A percentile compares a stretch with the other conserved stretches of the same genome.
phyloP scores from a whole-genome alignment of 2,797 vertebrate species.

The Staurois parvus region DNA sequence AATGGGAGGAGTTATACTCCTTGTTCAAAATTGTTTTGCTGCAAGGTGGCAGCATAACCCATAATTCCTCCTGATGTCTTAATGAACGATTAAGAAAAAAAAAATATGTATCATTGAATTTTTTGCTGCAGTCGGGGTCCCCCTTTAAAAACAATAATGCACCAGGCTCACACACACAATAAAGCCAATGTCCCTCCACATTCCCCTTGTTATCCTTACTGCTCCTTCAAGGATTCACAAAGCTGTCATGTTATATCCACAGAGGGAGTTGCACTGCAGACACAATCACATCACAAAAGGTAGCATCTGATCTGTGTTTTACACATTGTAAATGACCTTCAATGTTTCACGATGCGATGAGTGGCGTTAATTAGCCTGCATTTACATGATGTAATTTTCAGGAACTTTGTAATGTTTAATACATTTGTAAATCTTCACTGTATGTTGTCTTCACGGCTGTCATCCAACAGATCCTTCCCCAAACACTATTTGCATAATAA shows the following conservation, averaged over 20 bases:
- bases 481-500: background rate
- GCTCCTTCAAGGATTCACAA: background rate
- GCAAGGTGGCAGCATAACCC: no score
- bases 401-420: background rate
- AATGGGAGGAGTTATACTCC: no score
- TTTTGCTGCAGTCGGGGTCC: no score
- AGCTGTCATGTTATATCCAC: background rate
- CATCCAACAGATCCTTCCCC: background rate
- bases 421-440: background rate
- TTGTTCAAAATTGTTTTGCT: no score
- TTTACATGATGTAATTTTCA: background rate
- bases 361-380: background rate
- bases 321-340: background rate
- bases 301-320: background rate
- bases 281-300: background rate
- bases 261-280: background rate
- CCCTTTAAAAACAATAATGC: no score
- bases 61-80: no score
- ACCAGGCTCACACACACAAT: no score
- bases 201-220: background rate
- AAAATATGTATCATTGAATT: no score
- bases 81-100: no score
- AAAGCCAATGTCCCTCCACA: background rate
- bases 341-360: background rate
- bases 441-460: background rate